Evolutionary conservation across 2,888 invertebrate species (phyloP).

Genomic region (Charanyca ferruginea): DNA sequence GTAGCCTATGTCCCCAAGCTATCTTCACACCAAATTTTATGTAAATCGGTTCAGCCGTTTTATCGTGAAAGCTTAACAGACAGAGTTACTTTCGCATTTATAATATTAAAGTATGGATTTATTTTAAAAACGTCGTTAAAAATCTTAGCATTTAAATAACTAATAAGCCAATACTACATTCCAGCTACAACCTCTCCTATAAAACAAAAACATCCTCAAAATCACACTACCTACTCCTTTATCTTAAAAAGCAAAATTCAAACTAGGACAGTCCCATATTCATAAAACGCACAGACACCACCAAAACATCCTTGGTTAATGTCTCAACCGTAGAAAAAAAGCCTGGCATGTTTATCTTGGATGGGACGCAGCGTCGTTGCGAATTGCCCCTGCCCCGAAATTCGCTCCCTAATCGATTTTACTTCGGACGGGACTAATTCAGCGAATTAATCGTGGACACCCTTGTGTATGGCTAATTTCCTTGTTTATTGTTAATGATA

Average conservation of each 20-base stretch:
- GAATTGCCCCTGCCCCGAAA: conserved; percentile 80
- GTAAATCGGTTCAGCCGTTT: too few species aligned
- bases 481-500: conserved; percentile 84
- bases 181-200: too few species aligned
- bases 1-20: too few species aligned
- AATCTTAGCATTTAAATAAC: too few species aligned
- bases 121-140: too few species aligned
- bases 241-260: conserved; percentile 1
- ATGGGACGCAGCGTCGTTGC: conserved; percentile 79
- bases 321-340: conserved; percentile 89
- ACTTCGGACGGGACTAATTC: conserved; percentile 88
- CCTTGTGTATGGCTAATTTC: conserved; percentile 87
- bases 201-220: not conserved
- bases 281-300: conserved; percentile 71
- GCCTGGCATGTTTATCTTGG: conserved; percentile 90
- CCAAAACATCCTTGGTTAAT: conserved; percentile 89
- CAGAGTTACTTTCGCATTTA: too few species aligned
- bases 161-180: too few species aligned
- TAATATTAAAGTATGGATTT: too few species aligned
- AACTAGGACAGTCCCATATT: conserved; percentile 55
- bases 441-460: conserved; percentile 90
- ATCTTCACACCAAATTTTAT: too few species aligned
- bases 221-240: too few species aligned
- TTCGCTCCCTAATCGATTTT: conserved; percentile 88
- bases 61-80: too few species aligned